These are phyloP conservation scores for Shargacucullia verbasci DNA, from an alignment of 2,888 invertebrate species.

Conservation along the genomic window DNA sequence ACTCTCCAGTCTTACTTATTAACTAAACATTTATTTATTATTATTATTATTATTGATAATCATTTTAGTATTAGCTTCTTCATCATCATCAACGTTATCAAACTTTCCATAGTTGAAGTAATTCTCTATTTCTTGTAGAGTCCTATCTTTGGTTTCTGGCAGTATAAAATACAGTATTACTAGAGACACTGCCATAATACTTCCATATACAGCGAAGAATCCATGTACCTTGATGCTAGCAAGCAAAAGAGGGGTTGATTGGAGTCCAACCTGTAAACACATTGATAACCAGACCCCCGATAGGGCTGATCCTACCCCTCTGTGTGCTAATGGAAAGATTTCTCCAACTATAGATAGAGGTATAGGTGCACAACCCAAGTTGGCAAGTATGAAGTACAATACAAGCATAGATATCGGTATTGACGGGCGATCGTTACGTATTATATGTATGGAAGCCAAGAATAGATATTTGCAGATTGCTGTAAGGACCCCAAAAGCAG, in stretches of 20 bases:
- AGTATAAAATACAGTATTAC: constrained; percentile 56
- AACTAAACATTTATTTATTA: too few species aligned
- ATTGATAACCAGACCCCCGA: constrained; percentile 64
- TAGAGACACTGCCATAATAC: constrained; percentile 48
- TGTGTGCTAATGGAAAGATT: constrained; percentile 66
- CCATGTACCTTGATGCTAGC: constrained; percentile 67
- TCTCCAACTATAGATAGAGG: constrained; percentile 68
- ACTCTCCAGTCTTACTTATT: too few species aligned
- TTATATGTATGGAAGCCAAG: constrained; percentile 52
- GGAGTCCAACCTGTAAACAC: constrained; percentile 56
- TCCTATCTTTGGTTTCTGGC: constrained; percentile 65
- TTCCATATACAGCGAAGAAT: constrained; percentile 71
- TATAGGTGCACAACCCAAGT: constrained; percentile 70
- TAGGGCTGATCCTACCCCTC: constrained; percentile 61
- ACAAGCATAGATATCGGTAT: constrained; percentile 61
- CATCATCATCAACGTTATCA: constrained; percentile 36
- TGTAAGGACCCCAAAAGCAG: constrained; percentile 59
- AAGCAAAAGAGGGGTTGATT: constrained; percentile 64
- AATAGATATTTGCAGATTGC: constrained; percentile 58
- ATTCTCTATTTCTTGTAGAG: constrained; percentile 64
- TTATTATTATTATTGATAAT: constrained; percentile 1
- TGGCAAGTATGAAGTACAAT: constrained; percentile 65
- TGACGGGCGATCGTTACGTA: constrained; percentile 55
- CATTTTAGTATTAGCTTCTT: constrained; percentile 52
- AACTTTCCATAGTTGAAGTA: constrained; percentile 64